phyloP scores from a whole-genome alignment of 2,888 invertebrate species.

The Macropis europaea region DNA sequence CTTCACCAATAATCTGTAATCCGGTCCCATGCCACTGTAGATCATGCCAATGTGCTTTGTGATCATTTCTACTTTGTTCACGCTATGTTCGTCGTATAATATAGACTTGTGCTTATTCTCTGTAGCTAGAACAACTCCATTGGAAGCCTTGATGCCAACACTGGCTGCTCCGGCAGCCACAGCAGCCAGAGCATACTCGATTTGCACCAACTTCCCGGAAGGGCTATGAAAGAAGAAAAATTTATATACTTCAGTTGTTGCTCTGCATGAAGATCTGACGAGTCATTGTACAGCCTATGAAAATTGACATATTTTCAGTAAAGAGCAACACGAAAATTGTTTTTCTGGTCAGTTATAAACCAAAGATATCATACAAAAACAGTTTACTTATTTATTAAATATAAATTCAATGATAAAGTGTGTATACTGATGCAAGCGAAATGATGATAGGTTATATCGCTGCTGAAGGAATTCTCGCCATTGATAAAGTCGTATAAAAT shows the following conservation, averaged over 20 bases:
- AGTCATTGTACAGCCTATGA: slow-evolving; percentile 32
- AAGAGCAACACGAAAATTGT: background rate
- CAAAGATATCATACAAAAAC: background rate
- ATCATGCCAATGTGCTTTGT: slow-evolving; percentile 98
- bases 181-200: slow-evolving; percentile 99
- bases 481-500: background rate
- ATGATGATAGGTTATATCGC: slow-evolving; percentile 35
- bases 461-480: background rate
- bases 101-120: slow-evolving; percentile 99
- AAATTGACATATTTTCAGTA: background rate
- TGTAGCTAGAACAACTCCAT: slow-evolving; percentile 99
- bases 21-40: slow-evolving; percentile 97
- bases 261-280: slow-evolving; percentile 10
- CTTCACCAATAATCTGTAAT: slow-evolving; percentile 93
- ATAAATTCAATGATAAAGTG: slow-evolving; percentile 11
- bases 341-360: background rate
- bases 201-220: slow-evolving; percentile 99
- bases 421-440: background rate
- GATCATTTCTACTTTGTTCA: slow-evolving; percentile 97
- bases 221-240: slow-evolving; percentile 84
- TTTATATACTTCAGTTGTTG: background rate
- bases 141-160: slow-evolving; percentile 98
- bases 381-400: background rate
- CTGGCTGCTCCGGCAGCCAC: slow-evolving; percentile 99
- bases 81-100: slow-evolving; percentile 97